Base-by-base conservation (phyloP, 2,113 vertebrate genomes). In the Macquaria ambigua region DNA sequence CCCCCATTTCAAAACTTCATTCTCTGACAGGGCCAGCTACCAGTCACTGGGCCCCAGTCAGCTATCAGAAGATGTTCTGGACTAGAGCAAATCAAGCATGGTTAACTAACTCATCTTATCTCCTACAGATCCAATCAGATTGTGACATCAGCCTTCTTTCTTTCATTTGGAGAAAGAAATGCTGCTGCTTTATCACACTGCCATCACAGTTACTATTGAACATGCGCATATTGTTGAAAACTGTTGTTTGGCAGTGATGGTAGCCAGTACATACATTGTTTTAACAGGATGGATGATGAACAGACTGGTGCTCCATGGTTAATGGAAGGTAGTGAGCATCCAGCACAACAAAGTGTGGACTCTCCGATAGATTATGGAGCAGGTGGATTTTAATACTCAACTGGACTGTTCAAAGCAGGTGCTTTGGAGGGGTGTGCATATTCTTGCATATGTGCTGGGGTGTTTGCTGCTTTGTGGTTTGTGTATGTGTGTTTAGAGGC, bases 281-380 rank as follows among this genome's bases (percentile, higher is more conserved):
- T 76, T 58, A 58, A 37, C 46, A 31, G 64, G 34, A 37, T 25
- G 55, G 43, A 41, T 55, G 79, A 79, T 64, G 46, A 78, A 64
- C 63, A 68, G 59, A 55, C 63, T 41, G 67, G 15, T 31, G 39
- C 6, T 39, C 39, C 50, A 28, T 43, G 68, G 76, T 68, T 84
- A 74, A 67, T 61, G 41, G 83, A 84, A 87, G 68, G 55, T 76
- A 61, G 55, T 25, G 39, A 68, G 77, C 83, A 71, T 55, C 34
- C 69, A 50, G 66, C 77, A 79, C 74, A 74, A 81, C 81, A 88
- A 88, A 89, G 39, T 90, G 69, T 79, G 73, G 63, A 79, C 79
- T 82, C 77, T 91, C 79, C 67, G 61, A 79, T 63, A 90, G 82
- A 86, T 89, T 90, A 92, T 28, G 84, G 77, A 88, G 90, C 83